Evolutionary conservation across 2,888 invertebrate genomes (phyloP), one percentile per base, ranked within the genome.

Genomic region (Parasteatoda lunata): DNA sequence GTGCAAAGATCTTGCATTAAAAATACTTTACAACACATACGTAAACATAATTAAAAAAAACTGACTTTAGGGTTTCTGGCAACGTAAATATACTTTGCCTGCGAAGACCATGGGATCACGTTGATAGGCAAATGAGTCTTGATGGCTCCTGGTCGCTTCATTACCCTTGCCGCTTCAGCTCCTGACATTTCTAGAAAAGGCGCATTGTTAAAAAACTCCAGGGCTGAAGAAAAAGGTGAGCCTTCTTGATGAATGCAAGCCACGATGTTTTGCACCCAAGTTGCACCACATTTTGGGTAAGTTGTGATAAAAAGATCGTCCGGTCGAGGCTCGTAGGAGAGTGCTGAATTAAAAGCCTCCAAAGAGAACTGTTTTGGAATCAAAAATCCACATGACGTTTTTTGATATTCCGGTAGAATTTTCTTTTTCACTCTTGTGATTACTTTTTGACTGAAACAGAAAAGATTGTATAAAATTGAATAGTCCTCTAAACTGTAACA

Each of bases 11-110:
- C 2, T 1, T n/a, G n/a, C n/a, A n/a, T n/a, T 30, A 30, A 2
- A 30, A 30, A 30, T 30, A 30, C 30, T 30, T 30, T 30, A 30
- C 30, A 30, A 30, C 30, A 30, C 30, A 1, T 30, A 2, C 30
- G 2, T 30, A 30, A 30, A 30, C 30, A 30, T 30, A 30, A 30
- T n/a, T 30, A 30, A 30, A 68, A 70, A 1, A 5, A 1, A 48
- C 49, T 59, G 64, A 84, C 93, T 89, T 92, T 88, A 30, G 87
- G 87, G 79, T 88, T 88, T 54, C 83, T 78, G 11, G 83, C 78
- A 4, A 88, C 75, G 30, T 75, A 88, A 49, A 88, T 88, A 15
- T 88, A 88, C 45, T 88, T 88, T 5, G 87, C 78, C 30, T 83
- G 65, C 0, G 73, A 48, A 11, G 77, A 88, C 65, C 54, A 75